Evolutionary conservation across 2,797 vertebrate genomes (phyloP), one percentile per base, ranked within the genome.

Genomic region (Diplodus sargus): DNA sequence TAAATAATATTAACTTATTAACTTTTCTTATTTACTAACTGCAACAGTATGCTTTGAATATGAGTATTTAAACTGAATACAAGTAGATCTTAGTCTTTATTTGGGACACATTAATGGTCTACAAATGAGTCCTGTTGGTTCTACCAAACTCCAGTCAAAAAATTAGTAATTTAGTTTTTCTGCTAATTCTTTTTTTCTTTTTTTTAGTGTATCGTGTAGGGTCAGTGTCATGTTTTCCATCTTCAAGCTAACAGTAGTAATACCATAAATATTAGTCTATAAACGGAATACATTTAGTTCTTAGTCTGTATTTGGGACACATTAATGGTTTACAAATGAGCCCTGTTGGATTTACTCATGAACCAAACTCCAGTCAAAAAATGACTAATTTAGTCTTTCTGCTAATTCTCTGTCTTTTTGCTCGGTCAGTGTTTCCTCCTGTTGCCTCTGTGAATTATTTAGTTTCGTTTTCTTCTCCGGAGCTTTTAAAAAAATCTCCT

Each of bases 361-460:
- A 59, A 51, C 53, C 42, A 57, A 65, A 71, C 34, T 53, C 20
- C 18, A 43, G 42, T 0, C 12, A 68, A 5, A 69, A 13, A 47
- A 63, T 69, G 1, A 53, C 15, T 17, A 0, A 34, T 48, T 69
- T 25, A 4, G 12, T 45, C 34, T 53, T 54, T 62, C 17, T 11
- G 15, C 3, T 66, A 8, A 30, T 59, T 59, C 0, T 18, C 4
- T 53, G 43, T 43, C 6, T 45, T n/a, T 54, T 9, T 16, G 11
- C 34, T 25, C 12, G 15, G 5, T 30, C 12, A 5, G 12, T 25
- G 3, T 20, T 22, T 49, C 10, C 6, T 13, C 16, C 28, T 22
- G 17, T 45, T 69, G 2, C 5, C 0, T 53, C 11, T 23, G 3
- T 8, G 5, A 16, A 0, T n/a, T 2, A 18, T 23, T 18, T 1